These are phyloP conservation scores for Anniella stebbinsi DNA, from an alignment of 2,797 vertebrate genomes.

Conservation along the genomic window DNA sequence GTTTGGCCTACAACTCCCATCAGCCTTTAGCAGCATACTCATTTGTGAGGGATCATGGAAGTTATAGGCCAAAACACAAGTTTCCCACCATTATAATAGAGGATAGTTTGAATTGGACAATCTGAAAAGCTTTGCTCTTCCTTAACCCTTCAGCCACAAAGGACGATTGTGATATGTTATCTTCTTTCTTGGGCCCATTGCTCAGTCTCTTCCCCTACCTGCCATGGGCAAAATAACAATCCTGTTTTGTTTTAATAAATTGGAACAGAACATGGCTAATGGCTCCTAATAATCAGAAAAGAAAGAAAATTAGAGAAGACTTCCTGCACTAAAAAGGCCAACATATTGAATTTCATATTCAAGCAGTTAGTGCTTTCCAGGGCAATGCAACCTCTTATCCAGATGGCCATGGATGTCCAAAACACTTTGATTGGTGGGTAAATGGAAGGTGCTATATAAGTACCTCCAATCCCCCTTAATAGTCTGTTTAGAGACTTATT, in stretches of 20 bases:
- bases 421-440: neutral
- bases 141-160: neutral
- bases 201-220: neutral
- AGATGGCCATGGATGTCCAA: neutral
- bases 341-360: no score
- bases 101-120: neutral
- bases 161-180: neutral
- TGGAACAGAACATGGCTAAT: neutral
- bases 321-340: neutral
- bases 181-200: no score
- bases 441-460: neutral
- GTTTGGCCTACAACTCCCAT: no score
- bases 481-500: no score
- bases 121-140: neutral
- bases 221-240: neutral
- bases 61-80: no score
- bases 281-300: neutral
- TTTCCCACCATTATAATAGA: no score
- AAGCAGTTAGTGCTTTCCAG: neutral
- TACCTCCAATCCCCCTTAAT: neutral
- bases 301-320: neutral
- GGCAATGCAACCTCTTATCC: neutral
- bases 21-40: no score
- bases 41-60: no score
- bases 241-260: neutral